A percentile compares a stretch with the other conserved stretches of the same genome.
Conservation (phyloP, 1,140 invertebrate species). For the Penaeus indicus region DNA sequence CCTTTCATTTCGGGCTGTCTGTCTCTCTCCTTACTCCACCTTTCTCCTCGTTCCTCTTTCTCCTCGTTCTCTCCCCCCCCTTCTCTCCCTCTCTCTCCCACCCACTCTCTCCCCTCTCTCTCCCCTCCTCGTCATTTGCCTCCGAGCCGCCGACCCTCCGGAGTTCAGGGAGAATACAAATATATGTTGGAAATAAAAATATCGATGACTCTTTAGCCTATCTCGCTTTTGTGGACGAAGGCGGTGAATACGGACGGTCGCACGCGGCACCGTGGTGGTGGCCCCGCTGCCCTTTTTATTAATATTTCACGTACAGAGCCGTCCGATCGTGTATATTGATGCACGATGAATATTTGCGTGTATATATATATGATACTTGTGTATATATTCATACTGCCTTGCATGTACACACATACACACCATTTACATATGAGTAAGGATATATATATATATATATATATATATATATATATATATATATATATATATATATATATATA, state of each 20-base stretch:
- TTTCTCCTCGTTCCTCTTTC: background rate
- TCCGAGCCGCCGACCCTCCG: conserved; percentile 21
- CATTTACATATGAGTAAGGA: background rate
- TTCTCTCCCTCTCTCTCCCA: background rate
- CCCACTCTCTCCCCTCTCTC: background rate
- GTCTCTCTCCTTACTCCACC: background rate
- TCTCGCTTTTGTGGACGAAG: too few relatives aligned
- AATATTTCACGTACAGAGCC: too few relatives aligned
- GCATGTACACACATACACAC: too few relatives aligned
- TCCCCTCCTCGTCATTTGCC: too few relatives aligned
- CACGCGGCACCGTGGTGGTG: too few relatives aligned
- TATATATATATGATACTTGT: too few relatives aligned
- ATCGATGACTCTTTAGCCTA: conserved; percentile 20
- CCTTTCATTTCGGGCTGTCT: background rate
- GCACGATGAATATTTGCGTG: too few relatives aligned
- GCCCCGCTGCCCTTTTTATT: too few relatives aligned
- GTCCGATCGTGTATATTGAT: too few relatives aligned
- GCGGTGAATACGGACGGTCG: too few relatives aligned
- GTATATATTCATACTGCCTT: too few relatives aligned
- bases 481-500: background rate
- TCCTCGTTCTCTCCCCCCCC: background rate
- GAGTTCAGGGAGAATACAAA: conserved; percentile 25
- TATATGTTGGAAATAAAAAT: conserved; percentile 47
- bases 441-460: background rate
- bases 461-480: background rate